A percentile compares a stretch with the other conserved stretches of the same genome.
These are phyloP conservation scores for Drosophila mayaguana DNA, from an alignment of 2,888 invertebrate species.

Conservation along the genomic window DNA sequence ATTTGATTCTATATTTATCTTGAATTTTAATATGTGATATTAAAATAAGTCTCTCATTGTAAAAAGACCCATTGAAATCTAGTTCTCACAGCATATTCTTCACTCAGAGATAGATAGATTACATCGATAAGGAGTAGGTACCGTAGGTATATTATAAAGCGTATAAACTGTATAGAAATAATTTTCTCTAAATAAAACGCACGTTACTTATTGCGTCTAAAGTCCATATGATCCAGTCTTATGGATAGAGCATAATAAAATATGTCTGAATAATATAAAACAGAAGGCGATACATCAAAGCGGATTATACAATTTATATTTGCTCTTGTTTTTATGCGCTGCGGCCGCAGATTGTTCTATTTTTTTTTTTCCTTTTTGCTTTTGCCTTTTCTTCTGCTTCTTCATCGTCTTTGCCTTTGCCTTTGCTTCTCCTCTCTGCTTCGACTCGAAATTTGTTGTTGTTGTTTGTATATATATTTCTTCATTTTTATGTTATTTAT, in stretches of 20 bases:
- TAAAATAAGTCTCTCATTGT: too few species aligned
- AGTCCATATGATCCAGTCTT: neutral
- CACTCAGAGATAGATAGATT: too few species aligned
- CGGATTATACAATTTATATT: constrained; percentile 79
- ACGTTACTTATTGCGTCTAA: neutral
- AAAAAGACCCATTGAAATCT: too few species aligned
- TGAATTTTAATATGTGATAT: too few species aligned
- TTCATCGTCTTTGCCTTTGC: constrained; percentile 20
- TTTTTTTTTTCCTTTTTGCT: too few species aligned
- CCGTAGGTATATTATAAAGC: too few species aligned
- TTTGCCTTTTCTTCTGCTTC: constrained; percentile 21
- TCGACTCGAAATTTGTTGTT: constrained; percentile 6
- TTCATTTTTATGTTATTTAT: constrained; percentile 79
- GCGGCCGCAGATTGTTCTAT: constrained; percentile 17
- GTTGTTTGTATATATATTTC: constrained; percentile 62
- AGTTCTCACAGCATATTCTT: too few species aligned
- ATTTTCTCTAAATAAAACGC: too few species aligned
- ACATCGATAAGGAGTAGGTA: too few species aligned
- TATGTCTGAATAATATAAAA: constrained; percentile 79
- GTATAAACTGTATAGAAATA: too few species aligned
- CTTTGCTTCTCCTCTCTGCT: constrained; percentile 1
- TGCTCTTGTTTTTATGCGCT: constrained; percentile 62
- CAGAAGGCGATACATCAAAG: constrained; percentile 82
- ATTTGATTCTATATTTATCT: too few species aligned
- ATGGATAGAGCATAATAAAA: constrained; percentile 56